Conservation (phyloP, 2,888 invertebrate genomes). For the Monoplex corrugatus region DNA sequence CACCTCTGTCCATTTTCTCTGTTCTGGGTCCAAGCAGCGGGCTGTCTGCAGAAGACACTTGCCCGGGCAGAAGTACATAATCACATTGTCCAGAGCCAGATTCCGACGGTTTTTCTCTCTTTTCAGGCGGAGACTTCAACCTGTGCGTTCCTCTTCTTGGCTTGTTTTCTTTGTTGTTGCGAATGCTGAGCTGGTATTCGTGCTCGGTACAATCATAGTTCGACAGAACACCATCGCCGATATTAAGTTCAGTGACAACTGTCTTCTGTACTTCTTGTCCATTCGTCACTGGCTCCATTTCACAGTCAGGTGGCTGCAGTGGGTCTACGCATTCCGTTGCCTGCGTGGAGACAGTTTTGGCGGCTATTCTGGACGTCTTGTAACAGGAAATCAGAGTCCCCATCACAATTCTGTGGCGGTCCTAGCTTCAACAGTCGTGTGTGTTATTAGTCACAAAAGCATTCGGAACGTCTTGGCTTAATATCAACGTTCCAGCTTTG, state of each 20-base stretch:
- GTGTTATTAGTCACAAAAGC: neutral
- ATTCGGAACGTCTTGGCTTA: neutral
- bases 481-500: constrained; percentile 7
- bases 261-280: neutral
- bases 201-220: neutral
- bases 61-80: constrained; percentile 7
- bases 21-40: neutral
- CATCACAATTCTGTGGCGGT: neutral
- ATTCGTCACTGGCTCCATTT: neutral
- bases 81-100: neutral
- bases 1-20: neutral
- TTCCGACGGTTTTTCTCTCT: neutral
- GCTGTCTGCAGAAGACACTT: neutral
- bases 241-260: constrained; percentile 14
- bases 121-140: neutral
- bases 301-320: neutral
- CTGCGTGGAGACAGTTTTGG: constrained; percentile 16
- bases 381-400: constrained; percentile 24
- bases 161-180: constrained; percentile 4
- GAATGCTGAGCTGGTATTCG: neutral
- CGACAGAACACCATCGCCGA: constrained; percentile 1
- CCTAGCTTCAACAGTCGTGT: neutral
- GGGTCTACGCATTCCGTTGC: neutral
- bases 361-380: neutral
- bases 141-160: neutral